These are phyloP conservation scores for Plectus sambesii DNA, from an alignment of 1,140 invertebrate genomes.

Conservation along the genomic window DNA sequence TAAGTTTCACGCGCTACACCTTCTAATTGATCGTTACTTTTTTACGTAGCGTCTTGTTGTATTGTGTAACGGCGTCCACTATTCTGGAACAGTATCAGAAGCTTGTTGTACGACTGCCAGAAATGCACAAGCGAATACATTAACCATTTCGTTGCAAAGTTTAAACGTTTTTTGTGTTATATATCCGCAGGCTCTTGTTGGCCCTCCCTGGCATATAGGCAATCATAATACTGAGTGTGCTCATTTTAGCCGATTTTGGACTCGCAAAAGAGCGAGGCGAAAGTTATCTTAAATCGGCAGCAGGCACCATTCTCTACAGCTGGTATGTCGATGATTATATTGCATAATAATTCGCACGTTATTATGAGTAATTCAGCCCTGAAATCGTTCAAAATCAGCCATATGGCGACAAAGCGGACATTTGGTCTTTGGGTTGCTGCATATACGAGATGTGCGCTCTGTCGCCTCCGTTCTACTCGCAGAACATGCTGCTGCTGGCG, in stretches of 20 bases:
- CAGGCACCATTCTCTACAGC: constrained; percentile 49
- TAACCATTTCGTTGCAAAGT: too few relatives aligned
- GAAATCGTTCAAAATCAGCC: constrained; percentile 49
- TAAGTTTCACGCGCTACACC: constrained; percentile 33
- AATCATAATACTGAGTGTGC: too few relatives aligned
- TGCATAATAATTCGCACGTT: neutral
- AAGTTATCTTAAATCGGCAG: constrained; percentile 49
- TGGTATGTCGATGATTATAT: constrained; percentile 39
- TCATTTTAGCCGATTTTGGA: constrained; percentile 47
- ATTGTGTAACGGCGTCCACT: too few relatives aligned
- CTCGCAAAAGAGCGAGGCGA: constrained; percentile 48
- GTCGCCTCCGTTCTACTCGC: constrained; percentile 46
- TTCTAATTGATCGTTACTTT: too few relatives aligned
- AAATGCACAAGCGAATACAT: too few relatives aligned
- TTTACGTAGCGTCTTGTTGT: too few relatives aligned
- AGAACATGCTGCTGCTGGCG: constrained; percentile 19
- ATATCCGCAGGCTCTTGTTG: too few relatives aligned
- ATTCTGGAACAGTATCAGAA: too few relatives aligned
- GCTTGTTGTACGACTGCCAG: too few relatives aligned
- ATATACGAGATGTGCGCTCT: constrained; percentile 49
- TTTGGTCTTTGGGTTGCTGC: constrained; percentile 50
- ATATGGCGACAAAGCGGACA: constrained; percentile 50
- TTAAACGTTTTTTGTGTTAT: too few relatives aligned
- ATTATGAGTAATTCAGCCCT: constrained; percentile 45
- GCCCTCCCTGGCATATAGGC: too few relatives aligned